Evolutionary conservation across 1,140 invertebrate species (phyloP).

Genomic region (Drosophila equinoxialis): DNA sequence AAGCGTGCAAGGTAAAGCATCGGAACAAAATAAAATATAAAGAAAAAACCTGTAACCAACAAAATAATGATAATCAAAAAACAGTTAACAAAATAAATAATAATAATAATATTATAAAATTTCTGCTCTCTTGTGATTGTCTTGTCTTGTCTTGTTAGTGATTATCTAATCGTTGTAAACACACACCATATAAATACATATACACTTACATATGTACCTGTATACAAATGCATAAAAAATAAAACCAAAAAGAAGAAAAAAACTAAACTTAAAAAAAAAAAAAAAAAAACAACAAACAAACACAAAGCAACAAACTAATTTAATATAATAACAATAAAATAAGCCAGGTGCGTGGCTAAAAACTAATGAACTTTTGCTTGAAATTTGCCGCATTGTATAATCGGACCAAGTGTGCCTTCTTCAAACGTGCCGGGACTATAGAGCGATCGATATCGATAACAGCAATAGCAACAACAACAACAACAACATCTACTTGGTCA

Average conservation of each 20-base stretch:
- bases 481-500: conserved; percentile 16
- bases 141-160: conserved; percentile 44
- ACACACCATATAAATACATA: conserved; percentile 33
- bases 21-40: conserved; percentile 40
- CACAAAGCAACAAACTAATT: conserved; percentile 9
- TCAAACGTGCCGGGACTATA: conserved; percentile 61
- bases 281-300: conserved; percentile 33
- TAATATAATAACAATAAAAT: conserved; percentile 8
- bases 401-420: conserved; percentile 46
- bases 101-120: conserved; percentile 14
- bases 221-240: conserved; percentile 54
- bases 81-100: conserved; percentile 12
- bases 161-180: conserved; percentile 71
- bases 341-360: conserved; percentile 42
- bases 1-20: conserved; percentile 66
- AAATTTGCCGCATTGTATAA: conserved; percentile 68
- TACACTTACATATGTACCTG: conserved; percentile 30
- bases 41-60: conserved; percentile 29
- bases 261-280: conserved; percentile 52
- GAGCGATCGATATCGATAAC: conserved; percentile 18
- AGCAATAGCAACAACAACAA: neutral
- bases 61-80: neutral
- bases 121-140: conserved; percentile 29
- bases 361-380: conserved; percentile 33
- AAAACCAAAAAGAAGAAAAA: conserved; percentile 20